Percentiles rank a stretch among this genome's conserved stretches.
Evolutionary conservation across 2,797 vertebrate species (phyloP).

Genomic region (Peromyscus melanophrys): DNA sequence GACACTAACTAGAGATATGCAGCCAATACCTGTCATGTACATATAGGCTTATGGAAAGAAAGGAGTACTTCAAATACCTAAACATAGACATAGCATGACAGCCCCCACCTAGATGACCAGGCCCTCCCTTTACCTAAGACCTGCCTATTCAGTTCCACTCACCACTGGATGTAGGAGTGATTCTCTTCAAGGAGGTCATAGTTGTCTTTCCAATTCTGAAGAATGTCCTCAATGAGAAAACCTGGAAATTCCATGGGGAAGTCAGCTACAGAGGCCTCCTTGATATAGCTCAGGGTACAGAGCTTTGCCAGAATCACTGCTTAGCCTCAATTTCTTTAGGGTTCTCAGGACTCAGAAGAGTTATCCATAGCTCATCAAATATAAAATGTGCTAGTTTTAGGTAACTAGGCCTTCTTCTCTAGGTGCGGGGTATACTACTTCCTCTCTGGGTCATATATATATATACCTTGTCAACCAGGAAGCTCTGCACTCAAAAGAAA

Average conservation of each 20-base stretch:
- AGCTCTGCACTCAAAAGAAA: background rate
- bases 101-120: background rate
- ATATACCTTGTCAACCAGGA: background rate
- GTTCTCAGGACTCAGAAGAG: background rate
- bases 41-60: background rate
- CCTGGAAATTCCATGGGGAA: conserved; percentile 87
- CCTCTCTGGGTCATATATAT: no score
- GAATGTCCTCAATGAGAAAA: conserved; percentile 92
- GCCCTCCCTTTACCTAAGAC: accelerated
- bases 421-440: background rate
- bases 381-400: background rate
- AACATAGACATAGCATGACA: no score
- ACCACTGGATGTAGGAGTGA: conserved; percentile 99
- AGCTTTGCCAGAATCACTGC: accelerated
- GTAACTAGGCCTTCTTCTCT: background rate
- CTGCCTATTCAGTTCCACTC: conserved; percentile 65
- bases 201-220: conserved; percentile 93
- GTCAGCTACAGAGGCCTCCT: background rate
- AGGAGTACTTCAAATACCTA: accelerated
- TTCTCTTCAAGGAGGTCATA: conserved; percentile 95
- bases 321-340: no score
- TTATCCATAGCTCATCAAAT: accelerated
- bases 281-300: background rate
- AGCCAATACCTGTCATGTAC: background rate
- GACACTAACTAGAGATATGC: background rate